Conservation (phyloP, 2,888 invertebrate species). For the Cantharis nigra region DNA sequence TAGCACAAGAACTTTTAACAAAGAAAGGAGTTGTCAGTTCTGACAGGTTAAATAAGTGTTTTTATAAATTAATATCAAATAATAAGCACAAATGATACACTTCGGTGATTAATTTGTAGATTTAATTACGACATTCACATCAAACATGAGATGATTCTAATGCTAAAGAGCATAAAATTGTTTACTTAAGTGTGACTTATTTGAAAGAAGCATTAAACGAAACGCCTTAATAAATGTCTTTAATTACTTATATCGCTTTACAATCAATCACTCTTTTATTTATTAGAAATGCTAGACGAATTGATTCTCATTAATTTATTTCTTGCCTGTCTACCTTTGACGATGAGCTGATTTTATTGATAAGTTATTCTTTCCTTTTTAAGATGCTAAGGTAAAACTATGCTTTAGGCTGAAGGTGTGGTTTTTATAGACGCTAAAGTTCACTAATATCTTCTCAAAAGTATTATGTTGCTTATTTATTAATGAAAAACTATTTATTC, state of each 20-base stretch:
- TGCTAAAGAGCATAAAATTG: not conserved
- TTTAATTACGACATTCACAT: not conserved
- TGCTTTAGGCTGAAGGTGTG: not conserved
- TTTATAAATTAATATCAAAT: not conserved
- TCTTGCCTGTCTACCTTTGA: not conserved
- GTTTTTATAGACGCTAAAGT: not conserved
- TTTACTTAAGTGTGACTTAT: not conserved
- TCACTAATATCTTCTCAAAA: not conserved
- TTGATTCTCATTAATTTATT: constrained; percentile 6
- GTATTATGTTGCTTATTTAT: not conserved
- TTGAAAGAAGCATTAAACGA: not conserved
- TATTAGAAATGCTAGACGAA: constrained; percentile 5
- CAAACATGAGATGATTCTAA: not conserved
- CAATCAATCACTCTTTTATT: constrained; percentile 9
- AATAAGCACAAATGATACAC: not conserved
- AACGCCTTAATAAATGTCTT: not conserved
- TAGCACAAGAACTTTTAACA: not conserved
- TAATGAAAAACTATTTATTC: not conserved
- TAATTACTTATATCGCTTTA: constrained; percentile 8
- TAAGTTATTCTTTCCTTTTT: not conserved
- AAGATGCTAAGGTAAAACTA: not conserved
- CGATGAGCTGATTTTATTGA: constrained; percentile 7
- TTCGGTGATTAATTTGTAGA: not conserved
- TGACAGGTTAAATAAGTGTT: not conserved
- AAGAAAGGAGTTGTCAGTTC: not conserved